Evolutionary conservation across 2,888 invertebrate genomes (phyloP), one percentile per base, ranked within the genome.

Genomic region (Microctonus aethiopoides): DNA sequence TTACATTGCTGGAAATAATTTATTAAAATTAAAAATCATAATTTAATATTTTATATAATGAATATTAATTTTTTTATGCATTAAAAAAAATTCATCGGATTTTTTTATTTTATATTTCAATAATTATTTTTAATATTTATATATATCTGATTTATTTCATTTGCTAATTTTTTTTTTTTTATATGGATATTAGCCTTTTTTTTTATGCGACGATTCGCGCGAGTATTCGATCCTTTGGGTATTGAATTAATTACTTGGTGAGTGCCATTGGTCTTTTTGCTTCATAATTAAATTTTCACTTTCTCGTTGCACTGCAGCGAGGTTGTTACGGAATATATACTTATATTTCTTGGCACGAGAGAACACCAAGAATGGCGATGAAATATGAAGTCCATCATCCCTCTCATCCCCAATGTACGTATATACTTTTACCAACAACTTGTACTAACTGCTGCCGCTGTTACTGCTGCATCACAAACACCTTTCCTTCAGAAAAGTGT

Each of bases 271-370:
- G 57, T 68, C 46, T 60, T 67, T 63, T 63, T 57, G 32, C 60
- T 46, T n/a, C 41, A 54, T 68, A 68, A 68, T 68, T 68, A 68
- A 68, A 68, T 68, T 68, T 51, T 54, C 62, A 63, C 32, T 56
- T 46, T 68, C 63, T 67, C 67, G 46, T 63, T 57, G 46, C 57
- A 41, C 41, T 51, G 34, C 24, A 6, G 39, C 16, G 29, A 3
- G 29, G 46, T 46, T 46, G 46, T 46, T 16, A 41, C 34, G 24
- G 16, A 51, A 63, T 63, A 63, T 63, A n/a, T n/a, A n/a, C n/a
- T n/a, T n/a, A 63, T 63, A 63, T 63, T 29, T 63, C 62, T 57
- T 57, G 16, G 24, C 20, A 34, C 10, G 62, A 4, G 32, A 26
- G 20, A 57, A 26, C 34, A 41, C 29, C 41, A 32, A 29, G 16